These are phyloP conservation scores for Cavia porcellus DNA, from an alignment of 2,113 vertebrate genomes.

Conservation along the genomic window DNA sequence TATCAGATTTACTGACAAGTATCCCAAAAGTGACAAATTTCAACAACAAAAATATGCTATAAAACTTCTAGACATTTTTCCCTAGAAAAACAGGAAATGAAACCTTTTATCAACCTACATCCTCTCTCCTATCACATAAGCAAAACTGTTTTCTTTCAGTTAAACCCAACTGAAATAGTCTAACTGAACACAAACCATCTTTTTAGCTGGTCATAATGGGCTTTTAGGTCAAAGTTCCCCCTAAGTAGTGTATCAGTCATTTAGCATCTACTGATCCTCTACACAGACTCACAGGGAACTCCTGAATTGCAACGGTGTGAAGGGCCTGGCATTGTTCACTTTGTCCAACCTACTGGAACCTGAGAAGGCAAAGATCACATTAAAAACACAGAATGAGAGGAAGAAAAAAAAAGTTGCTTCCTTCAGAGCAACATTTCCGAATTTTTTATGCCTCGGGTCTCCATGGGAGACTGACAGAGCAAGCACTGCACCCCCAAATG, in stretches of 20 bases:
- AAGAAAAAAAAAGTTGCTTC: slow-evolving; percentile 19
- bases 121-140: neutral
- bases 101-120: slow-evolving; percentile 7
- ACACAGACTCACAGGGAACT: neutral
- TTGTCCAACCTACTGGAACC: neutral
- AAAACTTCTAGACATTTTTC: slow-evolving; percentile 34
- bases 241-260: slow-evolving; percentile 1
- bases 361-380: slow-evolving; percentile 31
- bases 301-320: slow-evolving; percentile 33
- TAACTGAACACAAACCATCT: slow-evolving; percentile 48
- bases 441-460: slow-evolving; percentile 17
- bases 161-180: slow-evolving; percentile 23
- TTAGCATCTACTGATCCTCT: neutral
- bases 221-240: slow-evolving; percentile 19
- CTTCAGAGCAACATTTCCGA: neutral
- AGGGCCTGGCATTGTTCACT: neutral
- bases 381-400: slow-evolving; percentile 8
- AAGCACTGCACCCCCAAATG: neutral
- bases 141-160: slow-evolving; percentile 48
- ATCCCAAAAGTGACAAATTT: slow-evolving; percentile 36
- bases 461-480: slow-evolving; percentile 7
- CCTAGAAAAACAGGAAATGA: neutral
- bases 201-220: neutral
- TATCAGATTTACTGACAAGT: neutral
- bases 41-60: neutral